Evolutionary conservation across 1,140 invertebrate genomes (phyloP).

Genomic region (Drosophila cardini): DNA sequence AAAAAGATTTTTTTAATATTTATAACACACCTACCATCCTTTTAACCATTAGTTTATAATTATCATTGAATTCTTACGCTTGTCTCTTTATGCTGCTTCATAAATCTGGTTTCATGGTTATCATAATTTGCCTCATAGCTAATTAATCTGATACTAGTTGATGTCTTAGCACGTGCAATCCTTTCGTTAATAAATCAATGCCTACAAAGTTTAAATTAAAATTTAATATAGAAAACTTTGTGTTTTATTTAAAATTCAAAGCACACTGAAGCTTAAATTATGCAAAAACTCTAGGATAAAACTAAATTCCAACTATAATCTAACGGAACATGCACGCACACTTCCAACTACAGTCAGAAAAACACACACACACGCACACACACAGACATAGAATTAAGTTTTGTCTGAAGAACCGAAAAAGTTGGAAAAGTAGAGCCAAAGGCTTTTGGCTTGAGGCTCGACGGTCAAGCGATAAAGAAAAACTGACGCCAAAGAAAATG

Average conservation of each 20-base stretch:
- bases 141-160: conserved; percentile 59
- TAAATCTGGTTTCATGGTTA: conserved; percentile 6
- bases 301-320: conserved; percentile 51
- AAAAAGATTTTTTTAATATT: no score
- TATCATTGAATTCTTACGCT: conserved; percentile 1
- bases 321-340: conserved; percentile 36
- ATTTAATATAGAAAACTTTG: conserved; percentile 22
- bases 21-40: no score
- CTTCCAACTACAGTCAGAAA: conserved; percentile 16
- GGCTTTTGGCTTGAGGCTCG: conserved; percentile 49
- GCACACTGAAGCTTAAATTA: conserved; percentile 46
- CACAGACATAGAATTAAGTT: conserved; percentile 14
- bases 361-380: neutral
- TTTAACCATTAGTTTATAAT: no score
- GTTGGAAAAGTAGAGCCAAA: conserved; percentile 17
- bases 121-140: conserved; percentile 55
- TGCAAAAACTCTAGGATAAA: conserved; percentile 59
- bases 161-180: neutral
- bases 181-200: conserved; percentile 31
- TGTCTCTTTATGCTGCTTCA: conserved; percentile 28
- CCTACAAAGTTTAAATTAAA: conserved; percentile 63
- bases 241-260: conserved; percentile 50
- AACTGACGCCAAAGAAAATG: conserved; percentile 52
- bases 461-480: conserved; percentile 64
- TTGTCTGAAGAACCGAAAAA: conserved; percentile 24